phyloP scores from a whole-genome alignment of 2,888 invertebrate species.

The Tanypteryx hageni region DNA sequence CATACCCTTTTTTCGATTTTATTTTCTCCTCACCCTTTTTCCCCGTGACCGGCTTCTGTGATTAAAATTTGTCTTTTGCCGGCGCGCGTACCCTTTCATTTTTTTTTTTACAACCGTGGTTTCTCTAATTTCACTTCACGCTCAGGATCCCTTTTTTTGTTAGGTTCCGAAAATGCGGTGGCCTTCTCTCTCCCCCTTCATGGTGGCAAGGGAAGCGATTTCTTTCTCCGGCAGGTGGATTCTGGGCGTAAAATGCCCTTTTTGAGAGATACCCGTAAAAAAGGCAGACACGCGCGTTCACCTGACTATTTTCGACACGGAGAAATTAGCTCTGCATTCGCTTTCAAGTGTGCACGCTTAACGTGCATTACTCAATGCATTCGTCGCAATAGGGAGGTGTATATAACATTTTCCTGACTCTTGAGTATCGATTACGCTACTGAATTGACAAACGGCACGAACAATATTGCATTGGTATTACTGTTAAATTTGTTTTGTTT shows the following conservation, averaged over 20 bases:
- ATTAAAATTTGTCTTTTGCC: conserved; percentile 59
- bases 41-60: conserved; percentile 59
- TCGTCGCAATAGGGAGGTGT: too few relatives aligned
- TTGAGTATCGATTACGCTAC: too few relatives aligned
- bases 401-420: too few relatives aligned
- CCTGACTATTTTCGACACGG: background rate
- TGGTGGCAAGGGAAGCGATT: conserved; percentile 39
- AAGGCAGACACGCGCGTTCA: background rate
- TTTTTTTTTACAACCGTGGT: conserved; percentile 56
- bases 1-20: background rate
- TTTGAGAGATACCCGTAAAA: conserved; percentile 30
- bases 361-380: too few relatives aligned
- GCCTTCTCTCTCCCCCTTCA: background rate
- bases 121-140: conserved; percentile 60
- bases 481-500: too few relatives aligned
- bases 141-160: conserved; percentile 23
- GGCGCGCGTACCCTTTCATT: conserved; percentile 60
- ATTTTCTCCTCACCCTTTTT: background rate
- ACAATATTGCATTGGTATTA: too few relatives aligned
- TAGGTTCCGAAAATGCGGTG: conserved; percentile 30
- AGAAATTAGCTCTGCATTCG: too few relatives aligned
- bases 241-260: conserved; percentile 11
- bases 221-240: background rate
- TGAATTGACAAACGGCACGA: too few relatives aligned
- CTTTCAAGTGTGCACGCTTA: too few relatives aligned